These are phyloP conservation scores for Rutpela maculata DNA, from an alignment of 2,888 invertebrate species.

Conservation along the genomic window DNA sequence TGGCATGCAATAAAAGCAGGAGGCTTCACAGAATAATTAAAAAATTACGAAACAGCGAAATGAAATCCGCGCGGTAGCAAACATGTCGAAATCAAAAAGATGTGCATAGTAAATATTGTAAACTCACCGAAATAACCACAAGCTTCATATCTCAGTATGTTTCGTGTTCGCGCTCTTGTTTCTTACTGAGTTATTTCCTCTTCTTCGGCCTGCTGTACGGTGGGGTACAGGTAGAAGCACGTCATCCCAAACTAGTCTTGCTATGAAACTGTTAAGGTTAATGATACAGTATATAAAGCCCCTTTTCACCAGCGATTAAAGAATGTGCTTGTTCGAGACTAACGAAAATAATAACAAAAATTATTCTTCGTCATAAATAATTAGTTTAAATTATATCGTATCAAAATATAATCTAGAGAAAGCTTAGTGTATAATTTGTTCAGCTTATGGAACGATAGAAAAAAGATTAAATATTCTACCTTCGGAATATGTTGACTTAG, in stretches of 20 bases:
- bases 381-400: slow-evolving; percentile 31
- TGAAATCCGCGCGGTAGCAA: slow-evolving; percentile 21
- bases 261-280: slow-evolving; percentile 48
- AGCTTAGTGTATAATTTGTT: slow-evolving; percentile 25
- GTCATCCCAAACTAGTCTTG: slow-evolving; percentile 47
- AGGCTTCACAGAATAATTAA: slow-evolving; percentile 26
- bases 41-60: slow-evolving; percentile 27
- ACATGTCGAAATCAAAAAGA: slow-evolving; percentile 25
- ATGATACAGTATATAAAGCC: slow-evolving; percentile 43
- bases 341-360: slow-evolving; percentile 38
- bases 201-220: slow-evolving; percentile 41
- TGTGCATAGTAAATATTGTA: slow-evolving; percentile 33
- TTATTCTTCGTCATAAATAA: slow-evolving; percentile 27
- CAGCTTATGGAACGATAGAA: slow-evolving; percentile 20
- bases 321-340: slow-evolving; percentile 30
- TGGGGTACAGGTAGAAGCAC: slow-evolving; percentile 48
- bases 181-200: slow-evolving; percentile 48
- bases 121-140: slow-evolving; percentile 59
- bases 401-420: slow-evolving; percentile 32
- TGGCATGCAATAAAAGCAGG: background rate
- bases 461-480: slow-evolving; percentile 14
- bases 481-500: slow-evolving; percentile 18
- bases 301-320: slow-evolving; percentile 30
- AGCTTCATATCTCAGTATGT: slow-evolving; percentile 53
- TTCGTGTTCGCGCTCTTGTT: slow-evolving; percentile 44